A percentile compares a stretch with the other conserved stretches of the same genome.
Evolutionary conservation across 2,113 vertebrate genomes (phyloP).

Genomic region (Aptenodytes patagonicus): DNA sequence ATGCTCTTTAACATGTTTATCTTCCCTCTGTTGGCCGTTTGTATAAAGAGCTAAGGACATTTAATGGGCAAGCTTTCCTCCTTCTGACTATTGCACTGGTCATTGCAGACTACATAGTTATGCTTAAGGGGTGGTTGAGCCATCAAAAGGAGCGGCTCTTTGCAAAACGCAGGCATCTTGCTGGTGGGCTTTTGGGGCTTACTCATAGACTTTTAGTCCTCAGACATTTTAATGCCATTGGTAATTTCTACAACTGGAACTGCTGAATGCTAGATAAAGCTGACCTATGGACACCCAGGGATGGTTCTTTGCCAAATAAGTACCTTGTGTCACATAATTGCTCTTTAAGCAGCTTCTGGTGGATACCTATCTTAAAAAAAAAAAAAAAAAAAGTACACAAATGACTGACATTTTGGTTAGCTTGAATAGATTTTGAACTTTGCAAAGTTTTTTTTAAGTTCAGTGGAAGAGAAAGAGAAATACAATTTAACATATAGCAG

Average conservation of each 20-base stretch:
- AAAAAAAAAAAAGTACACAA: not conserved
- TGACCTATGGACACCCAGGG: not conserved
- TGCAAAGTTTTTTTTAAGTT: not conserved
- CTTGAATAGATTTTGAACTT: not conserved
- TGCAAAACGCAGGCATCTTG: not conserved
- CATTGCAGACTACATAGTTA: not conserved
- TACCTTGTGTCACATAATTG: not conserved
- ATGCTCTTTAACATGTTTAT: not conserved
- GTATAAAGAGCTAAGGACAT: not conserved
- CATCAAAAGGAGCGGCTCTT: not conserved
- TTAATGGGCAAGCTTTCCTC: not conserved
- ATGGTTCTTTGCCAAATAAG: not conserved
- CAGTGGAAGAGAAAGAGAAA: not conserved
- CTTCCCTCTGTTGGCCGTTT: rapidly evolving
- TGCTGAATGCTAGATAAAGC: not conserved
- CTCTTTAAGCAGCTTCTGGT: not conserved
- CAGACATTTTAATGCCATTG: not conserved
- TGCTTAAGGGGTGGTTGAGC: not conserved
- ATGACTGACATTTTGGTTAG: not conserved
- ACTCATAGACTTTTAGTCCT: not conserved
- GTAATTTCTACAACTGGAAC: not conserved
- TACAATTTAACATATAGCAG: not conserved
- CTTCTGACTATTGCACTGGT: not conserved
- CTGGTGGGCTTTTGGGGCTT: not conserved
- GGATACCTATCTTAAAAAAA: not conserved